A percentile compares a stretch with the other conserved stretches of the same genome.
Evolutionary conservation across 2,888 invertebrate species (phyloP).

Genomic region (Andricus quercusramuli): DNA sequence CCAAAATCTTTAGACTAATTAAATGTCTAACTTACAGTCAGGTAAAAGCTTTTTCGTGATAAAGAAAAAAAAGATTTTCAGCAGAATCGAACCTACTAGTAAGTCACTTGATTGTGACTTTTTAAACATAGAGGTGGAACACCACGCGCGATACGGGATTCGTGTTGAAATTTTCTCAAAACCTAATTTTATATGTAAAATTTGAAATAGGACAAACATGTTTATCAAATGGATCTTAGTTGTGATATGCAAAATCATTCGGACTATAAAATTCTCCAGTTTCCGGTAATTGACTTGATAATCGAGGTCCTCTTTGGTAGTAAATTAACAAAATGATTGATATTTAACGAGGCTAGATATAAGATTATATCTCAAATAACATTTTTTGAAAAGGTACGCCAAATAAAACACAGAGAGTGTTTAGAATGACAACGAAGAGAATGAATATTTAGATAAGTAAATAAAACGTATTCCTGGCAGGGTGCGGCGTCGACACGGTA

Average conservation of each 20-base stretch:
- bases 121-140: neutral
- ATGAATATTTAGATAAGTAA: neutral
- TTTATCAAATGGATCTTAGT: too few relatives aligned
- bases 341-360: neutral
- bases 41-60: too few relatives aligned
- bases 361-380: neutral
- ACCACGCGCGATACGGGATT: neutral
- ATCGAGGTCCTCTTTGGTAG: neutral
- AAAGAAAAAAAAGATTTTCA: too few relatives aligned
- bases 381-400: neutral
- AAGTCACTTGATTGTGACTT: too few relatives aligned
- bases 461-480: neutral
- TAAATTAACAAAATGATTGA: neutral
- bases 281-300: neutral
- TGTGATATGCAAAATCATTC: neutral
- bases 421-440: neutral
- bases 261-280: too few relatives aligned
- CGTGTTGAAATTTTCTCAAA: too few relatives aligned
- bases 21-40: too few relatives aligned
- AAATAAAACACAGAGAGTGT: neutral
- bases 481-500: slow-evolving; percentile 10
- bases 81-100: too few relatives aligned
- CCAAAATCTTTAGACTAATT: too few relatives aligned
- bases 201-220: too few relatives aligned
- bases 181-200: too few relatives aligned